Base-by-base conservation (phyloP, 92 coral and sea anemone genomes). In the Zoanthus solanderi region DNA sequence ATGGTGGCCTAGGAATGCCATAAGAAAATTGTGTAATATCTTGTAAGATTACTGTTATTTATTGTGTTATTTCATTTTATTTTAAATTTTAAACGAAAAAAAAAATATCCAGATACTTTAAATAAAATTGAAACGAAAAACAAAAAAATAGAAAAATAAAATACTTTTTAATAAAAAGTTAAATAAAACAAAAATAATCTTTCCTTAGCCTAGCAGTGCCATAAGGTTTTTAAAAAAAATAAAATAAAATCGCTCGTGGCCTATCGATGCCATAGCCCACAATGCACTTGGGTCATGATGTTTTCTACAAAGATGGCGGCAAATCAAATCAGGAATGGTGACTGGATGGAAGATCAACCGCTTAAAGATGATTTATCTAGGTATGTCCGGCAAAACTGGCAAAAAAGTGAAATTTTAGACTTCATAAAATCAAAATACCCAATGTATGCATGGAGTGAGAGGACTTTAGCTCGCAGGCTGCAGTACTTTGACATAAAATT, bases 371-470 rank as follows among this genome's bases (percentile, higher is more conserved):
- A 17, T 61, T 61, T 61, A 61, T 61, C 69, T 61, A 16, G n/a
- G 69, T 61, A 61, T 61, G 69, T 61, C 69, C 69, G 69, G 29
- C 69, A 61, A 17, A 61, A 61, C 69, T 61, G 69, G 69, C 69
- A 61, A 61, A 61, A 61, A 61, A 17, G 69, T 61, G 69, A 61
- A 61, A 61, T 61, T 61, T 61, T 61, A 61, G 69, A 61, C 69
- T 17, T 61, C 31, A 61, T 61, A 61, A 61, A 61, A 61, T 61
- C 29, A 29, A 61, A 61, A 61, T 61, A 61, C 69, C 69, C 69
- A 61, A 61, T 61, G 69, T 61, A 61, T 61, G 69, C 69, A 61
- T 61, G 69, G 69, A 61, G 69, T 61, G 69, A 61, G 69, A 61
- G 69, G 69, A 61, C 32, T 61, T 61, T 61, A 61, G 69, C 69